Conservation (phyloP, 2,888 invertebrate genomes). For the Pteria penguin region DNA sequence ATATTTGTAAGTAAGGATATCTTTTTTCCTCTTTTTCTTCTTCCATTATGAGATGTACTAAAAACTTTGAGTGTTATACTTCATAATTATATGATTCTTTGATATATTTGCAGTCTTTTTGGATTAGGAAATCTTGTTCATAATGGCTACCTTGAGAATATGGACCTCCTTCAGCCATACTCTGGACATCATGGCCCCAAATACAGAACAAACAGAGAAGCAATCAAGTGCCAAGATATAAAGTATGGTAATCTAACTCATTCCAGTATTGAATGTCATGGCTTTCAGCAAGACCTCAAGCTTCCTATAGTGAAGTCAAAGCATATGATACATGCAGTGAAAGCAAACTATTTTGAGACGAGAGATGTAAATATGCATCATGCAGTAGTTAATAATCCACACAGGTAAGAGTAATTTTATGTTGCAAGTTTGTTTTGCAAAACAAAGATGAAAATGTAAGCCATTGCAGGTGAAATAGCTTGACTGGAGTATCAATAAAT, state of each 20-base stretch:
- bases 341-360: slow-evolving; percentile 37
- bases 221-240: slow-evolving; percentile 69
- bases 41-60: no score
- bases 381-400: slow-evolving; percentile 71
- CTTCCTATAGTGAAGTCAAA: slow-evolving; percentile 58
- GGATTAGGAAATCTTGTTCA: no score
- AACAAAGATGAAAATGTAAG: no score
- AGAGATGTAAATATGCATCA: slow-evolving; percentile 54
- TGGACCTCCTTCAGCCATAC: slow-evolving; percentile 39
- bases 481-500: no score
- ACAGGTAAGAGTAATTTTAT: no score
- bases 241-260: slow-evolving; percentile 71
- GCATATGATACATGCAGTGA: slow-evolving; percentile 52
- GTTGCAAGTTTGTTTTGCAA: no score
- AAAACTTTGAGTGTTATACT: no score
- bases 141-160: neutral
- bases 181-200: slow-evolving; percentile 58
- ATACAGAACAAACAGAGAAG: slow-evolving; percentile 57
- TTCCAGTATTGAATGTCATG: slow-evolving; percentile 49
- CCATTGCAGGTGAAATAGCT: no score
- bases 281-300: slow-evolving; percentile 11
- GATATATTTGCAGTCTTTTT: no score
- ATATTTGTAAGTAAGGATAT: no score
- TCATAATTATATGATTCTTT: neutral
- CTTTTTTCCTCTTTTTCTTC: no score